Base-by-base conservation (phyloP, 1,140 invertebrate genomes). In the Agrypnia vestita region DNA sequence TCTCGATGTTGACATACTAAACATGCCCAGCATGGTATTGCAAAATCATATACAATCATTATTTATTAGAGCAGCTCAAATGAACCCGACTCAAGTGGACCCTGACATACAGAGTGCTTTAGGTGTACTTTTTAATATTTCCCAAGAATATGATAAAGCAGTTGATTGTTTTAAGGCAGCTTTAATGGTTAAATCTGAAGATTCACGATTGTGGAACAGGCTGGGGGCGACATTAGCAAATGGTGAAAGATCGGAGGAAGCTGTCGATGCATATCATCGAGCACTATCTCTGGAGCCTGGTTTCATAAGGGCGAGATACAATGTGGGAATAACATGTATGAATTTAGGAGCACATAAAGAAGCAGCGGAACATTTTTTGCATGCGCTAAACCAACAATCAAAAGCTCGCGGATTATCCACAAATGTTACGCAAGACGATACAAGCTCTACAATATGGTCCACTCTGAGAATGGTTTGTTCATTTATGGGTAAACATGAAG, bases 301-400 rank as follows among this genome's bases (percentile, higher is more conserved):
- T 13, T 99, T 98, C 87, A 98, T 99, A 80, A 92, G 98, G 71
- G 97, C 98, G 17, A 92, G 98, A 82, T 99, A 98, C 85, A 99
- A 99, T 90, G 94, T 99, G 72, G 98, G 98, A 9, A 98, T 99
- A 64, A 96, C 97, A 74, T 99, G 98, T 86, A 96, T 99, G 86
- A 98, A 99, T 90, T 91, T 99, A n/a, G 94, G 94, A 84, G 96
- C 96, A 25, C 95, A 99, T 85, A 96, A 93, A 85, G 96, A 99
- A 91, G 98, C 98, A 10, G 96, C 95, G 47, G 97, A 99, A 88
- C 98, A 99, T 89, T 95, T 99, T 83, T 85, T 99, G 21, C 94
- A 94, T 13, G 97, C 98, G 0, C 90, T 99, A 9, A 98, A 98
- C 89, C 95, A 98, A 87, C 98, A 99, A 90, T 92, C 94, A 15